Conservation (phyloP, 2,113 vertebrate species). For the Caranx ignobilis region DNA sequence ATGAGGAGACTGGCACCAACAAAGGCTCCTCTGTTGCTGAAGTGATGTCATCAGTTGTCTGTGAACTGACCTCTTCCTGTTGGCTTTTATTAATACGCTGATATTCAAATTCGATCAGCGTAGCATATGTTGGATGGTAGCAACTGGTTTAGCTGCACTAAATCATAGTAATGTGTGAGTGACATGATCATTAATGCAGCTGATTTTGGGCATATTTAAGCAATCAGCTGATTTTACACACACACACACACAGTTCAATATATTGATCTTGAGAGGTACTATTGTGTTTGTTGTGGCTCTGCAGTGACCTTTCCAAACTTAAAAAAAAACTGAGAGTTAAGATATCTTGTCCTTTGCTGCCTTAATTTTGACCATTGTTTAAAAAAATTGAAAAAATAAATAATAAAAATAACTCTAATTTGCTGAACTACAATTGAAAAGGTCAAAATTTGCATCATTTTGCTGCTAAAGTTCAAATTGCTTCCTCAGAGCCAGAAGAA, state of each 20-base stretch:
- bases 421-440: not conserved
- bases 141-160: constrained; percentile 11
- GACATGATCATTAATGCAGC: constrained; percentile 1
- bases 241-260: not conserved
- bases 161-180: not conserved
- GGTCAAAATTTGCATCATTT: too few species aligned
- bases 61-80: constrained; percentile 41
- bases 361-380: not conserved
- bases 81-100: constrained; percentile 45
- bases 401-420: not conserved
- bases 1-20: constrained; percentile 53
- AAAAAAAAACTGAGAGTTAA: not conserved
- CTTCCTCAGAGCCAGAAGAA: not conserved
- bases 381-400: too few species aligned
- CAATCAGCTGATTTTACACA: not conserved
- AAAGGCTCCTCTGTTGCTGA: constrained; percentile 56
- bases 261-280: not conserved
- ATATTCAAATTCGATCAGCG: constrained; percentile 29
- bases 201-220: not conserved
- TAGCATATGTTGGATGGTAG: constrained; percentile 16
- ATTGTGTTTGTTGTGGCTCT: not conserved
- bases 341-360: not conserved
- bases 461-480: not conserved
- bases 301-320: not conserved
- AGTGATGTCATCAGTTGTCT: constrained; percentile 61